Evolutionary conservation across 2,888 invertebrate species (phyloP), one percentile per base, ranked within the genome.

Genomic region (Coenonympha arcania): DNA sequence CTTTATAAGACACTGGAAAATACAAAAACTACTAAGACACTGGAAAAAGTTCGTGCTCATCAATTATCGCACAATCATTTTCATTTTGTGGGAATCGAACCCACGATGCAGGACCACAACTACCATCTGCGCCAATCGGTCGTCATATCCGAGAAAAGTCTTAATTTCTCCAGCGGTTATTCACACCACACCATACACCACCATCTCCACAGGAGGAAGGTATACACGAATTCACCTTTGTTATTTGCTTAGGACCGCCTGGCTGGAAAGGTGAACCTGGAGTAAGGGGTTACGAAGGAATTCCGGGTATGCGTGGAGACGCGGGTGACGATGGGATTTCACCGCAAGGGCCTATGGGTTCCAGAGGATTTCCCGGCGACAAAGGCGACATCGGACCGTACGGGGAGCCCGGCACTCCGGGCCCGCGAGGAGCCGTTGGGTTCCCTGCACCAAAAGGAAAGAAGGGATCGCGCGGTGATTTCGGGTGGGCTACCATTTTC

Each of bases 331-430:
- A 68, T 18, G 89, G 89, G 43, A 68, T 64, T 30, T 79, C 83
- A 18, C 62, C 54, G 48, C 73, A 47, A 42, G 85, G 85, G 1
- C 58, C 62, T 13, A 60, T 61, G 20, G 95, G 95, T 11, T 68
- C 80, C 6, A 92, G 91, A 72, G 94, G 94, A 3, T 87, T 88
- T 56, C 76, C 86, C 1, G 95, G 94, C 24, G 73, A 89, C 39
- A 87, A 83, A 18, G 94, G 94, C 31, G 87, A 88, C 51, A 69
- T 75, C 30, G 92, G 95, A 11, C 88, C 87, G 0, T 80, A 73
- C 28, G 95, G 95, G 40, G 69, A 73, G 3, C 74, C 87, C 4
- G 94, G 94, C 24, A 63, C 66, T 6, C 65, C 45, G 43, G 85
- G 85, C 15, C 24, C 37, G 47, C 56, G 2, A 18, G 95, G 95